Evolutionary conservation across 2,113 vertebrate genomes (phyloP), one percentile per base, ranked within the genome.

Genomic region (Zosterops pallidus): DNA sequence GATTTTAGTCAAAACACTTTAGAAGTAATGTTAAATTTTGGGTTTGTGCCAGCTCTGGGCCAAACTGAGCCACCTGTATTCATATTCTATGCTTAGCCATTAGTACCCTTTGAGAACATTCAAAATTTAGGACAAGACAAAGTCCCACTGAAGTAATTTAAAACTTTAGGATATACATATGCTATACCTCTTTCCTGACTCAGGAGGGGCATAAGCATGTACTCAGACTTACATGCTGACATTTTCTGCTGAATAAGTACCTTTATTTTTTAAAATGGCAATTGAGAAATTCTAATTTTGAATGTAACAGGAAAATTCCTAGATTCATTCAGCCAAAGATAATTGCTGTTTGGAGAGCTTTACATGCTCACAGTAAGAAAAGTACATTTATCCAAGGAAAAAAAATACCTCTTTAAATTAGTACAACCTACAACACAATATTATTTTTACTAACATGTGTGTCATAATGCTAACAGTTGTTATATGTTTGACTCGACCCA

Each of bases 1-100:
- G 95, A 94, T 90, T 95, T 95, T 80, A 84, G 82, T 95, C 94
- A 97, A 95, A 95, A 88, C 78, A 59, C 84, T 86, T 95, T 62
- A 86, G 77, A 95, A 68, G 77, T 57, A 87, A 88, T 83, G 76
- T 95, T 77, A 56, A 77, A 67, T 88, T 88, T 83, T 80, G 84
- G 0, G 0, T 65, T 93, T 77, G 21, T 80, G 93, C 93, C 91
- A 94, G 50, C 50, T 80, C 19, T 95, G 56, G 47, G 72, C 70
- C 78, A 74, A 50, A 76, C 46, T 77, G 50, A 85, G 41, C 65
- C 72, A 94, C 86, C 81, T 94, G 91, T 76, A 72, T 76, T 92
- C 74, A 23, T 42, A 23, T 24, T 25, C 29, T 57, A 1, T 57
- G 39, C 39, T 62, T 47, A 77, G 53, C 74, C 50, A 18, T 41